Base-by-base conservation (phyloP, 2,888 invertebrate species). In the Eupelmus urozonus region DNA sequence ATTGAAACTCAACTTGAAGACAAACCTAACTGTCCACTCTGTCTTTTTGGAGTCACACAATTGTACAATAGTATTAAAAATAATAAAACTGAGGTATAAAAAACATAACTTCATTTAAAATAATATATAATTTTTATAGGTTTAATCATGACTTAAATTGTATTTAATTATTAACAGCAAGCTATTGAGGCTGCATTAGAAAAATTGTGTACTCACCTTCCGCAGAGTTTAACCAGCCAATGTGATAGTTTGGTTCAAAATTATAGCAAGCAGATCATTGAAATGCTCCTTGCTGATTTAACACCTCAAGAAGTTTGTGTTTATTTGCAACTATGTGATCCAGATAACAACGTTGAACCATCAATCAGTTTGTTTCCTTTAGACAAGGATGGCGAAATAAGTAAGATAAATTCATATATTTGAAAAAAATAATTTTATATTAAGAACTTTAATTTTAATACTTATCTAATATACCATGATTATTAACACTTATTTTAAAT, bases 21-120 rank as follows among this genome's bases (percentile, higher is more conserved):
- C 67, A 94, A 94, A 83, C 92, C 93, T 20, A 94, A 93, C 84
- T 97, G 97, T 86, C 95, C 96, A 0, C 90, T 97, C 9, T 98
- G 98, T 85, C 91, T 97, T 78, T 94, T 96, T 87, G 96, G 96
- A 2, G 93, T 97, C 0, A 92, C 93, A 76, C 93, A 96, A 88
- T 90, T 97, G n/a, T 94, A 96, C 85, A 90, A 92, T 45, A 92
- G 93, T 89, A 92, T 97, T 13, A 93, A 94, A 85, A 92, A 93
- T 81, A 93, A 96, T 84, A 94, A 93, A 85, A 95, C 95, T 40
- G 94, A 95, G 92, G 82, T 82, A 80, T 66, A 2, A 25, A n/a
- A 40, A 16, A 18, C 0, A n/a, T 23, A 23, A 13, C 11, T 49
- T 29, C 20, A 55, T 72, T 59, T 53, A 9, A 13, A 18, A 55